These are phyloP conservation scores for Allacma fusca DNA, from an alignment of 2,888 invertebrate species.

Conservation along the genomic window DNA sequence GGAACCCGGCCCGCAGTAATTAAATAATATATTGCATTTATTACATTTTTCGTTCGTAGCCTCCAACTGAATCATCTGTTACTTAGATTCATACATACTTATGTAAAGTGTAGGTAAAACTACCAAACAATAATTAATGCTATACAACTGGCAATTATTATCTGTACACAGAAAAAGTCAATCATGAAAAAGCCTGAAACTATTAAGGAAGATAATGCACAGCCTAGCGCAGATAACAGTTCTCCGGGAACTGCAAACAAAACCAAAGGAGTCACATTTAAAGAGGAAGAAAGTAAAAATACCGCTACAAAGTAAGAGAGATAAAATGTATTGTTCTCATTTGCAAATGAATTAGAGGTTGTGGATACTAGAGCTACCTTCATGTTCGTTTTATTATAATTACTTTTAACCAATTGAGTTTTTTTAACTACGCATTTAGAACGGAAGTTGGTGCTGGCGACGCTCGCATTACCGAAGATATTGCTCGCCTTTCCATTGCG, in stretches of 20 bases:
- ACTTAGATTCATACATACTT: too few relatives aligned
- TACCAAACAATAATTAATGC: too few relatives aligned
- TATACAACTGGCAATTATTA: neutral
- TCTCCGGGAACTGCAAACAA: constrained; percentile 43
- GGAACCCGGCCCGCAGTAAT: constrained; percentile 2
- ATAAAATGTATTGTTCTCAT: neutral
- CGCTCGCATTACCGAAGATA: constrained; percentile 18
- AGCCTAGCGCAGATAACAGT: neutral
- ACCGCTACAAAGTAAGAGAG: neutral
- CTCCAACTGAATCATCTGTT: too few relatives aligned
- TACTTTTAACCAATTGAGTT: too few relatives aligned
- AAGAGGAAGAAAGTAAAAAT: constrained; percentile 43
- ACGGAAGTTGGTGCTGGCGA: constrained; percentile 27
- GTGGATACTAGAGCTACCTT: too few relatives aligned
- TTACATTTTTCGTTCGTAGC: too few relatives aligned
- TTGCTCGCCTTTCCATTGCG: neutral
- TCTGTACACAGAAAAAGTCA: constrained; percentile 48
- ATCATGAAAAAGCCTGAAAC: constrained; percentile 49
- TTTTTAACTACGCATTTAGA: too few relatives aligned
- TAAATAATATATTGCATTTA: neutral
- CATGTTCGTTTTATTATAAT: too few relatives aligned
- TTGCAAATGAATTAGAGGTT: too few relatives aligned
- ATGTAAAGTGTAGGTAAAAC: too few relatives aligned
- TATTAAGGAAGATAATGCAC: constrained; percentile 38
- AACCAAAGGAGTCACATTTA: constrained; percentile 55